Conservation (phyloP, 2,888 invertebrate genomes). For the Capitulum mitella region DNA sequence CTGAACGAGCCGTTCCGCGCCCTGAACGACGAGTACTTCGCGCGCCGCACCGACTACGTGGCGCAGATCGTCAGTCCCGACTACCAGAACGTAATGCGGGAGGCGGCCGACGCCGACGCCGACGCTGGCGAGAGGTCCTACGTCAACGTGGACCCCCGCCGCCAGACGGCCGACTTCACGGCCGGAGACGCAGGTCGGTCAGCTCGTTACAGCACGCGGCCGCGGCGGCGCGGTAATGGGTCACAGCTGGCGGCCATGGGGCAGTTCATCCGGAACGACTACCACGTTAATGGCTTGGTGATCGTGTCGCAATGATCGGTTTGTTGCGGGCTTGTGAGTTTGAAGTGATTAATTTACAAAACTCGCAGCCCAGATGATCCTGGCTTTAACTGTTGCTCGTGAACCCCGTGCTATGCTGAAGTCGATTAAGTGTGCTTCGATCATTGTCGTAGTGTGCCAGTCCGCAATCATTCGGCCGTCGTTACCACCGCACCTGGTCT, state of each 20-base stretch:
- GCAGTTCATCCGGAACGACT: background rate
- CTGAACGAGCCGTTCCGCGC: slow-evolving; percentile 31
- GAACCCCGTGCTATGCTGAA: background rate
- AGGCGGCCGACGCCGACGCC: background rate
- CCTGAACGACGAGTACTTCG: slow-evolving; percentile 34
- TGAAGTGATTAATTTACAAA: too few relatives aligned
- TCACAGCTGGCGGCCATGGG: too few relatives aligned
- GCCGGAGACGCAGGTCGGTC: background rate
- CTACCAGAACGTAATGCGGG: slow-evolving; percentile 29
- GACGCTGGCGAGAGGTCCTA: background rate
- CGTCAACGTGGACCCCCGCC: background rate
- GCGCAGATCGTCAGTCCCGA: slow-evolving; percentile 33
- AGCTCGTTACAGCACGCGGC: background rate
- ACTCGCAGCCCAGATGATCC: too few relatives aligned
- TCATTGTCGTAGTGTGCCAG: too few relatives aligned
- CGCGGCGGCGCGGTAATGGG: background rate
- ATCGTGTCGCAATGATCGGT: too few relatives aligned
- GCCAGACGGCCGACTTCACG: background rate
- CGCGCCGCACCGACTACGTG: slow-evolving; percentile 32
- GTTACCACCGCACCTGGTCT: too few relatives aligned
- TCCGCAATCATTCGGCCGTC: too few relatives aligned
- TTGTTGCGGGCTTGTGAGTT: too few relatives aligned
- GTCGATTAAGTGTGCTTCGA: too few relatives aligned
- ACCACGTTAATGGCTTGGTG: background rate
- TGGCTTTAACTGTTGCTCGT: too few relatives aligned